Base-by-base conservation (phyloP, 2,888 invertebrate species). In the Palloptera scutellata region DNA sequence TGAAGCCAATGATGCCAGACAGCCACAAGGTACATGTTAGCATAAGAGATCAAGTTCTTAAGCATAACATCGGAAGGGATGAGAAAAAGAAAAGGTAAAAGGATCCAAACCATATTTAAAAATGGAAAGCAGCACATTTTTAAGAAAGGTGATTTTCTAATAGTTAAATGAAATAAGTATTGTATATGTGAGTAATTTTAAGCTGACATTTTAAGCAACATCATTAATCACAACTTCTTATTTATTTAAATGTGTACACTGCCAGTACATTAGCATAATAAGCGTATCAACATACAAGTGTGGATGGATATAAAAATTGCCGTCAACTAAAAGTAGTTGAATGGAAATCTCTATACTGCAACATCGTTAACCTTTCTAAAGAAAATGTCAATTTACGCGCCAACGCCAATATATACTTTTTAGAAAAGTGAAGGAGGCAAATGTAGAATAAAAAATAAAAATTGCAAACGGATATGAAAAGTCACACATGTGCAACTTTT, bases 181-280 rank as follows among this genome's bases (percentile, higher is more conserved):
- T 30, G n/a, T 30, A 30, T 30, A 51, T 70, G 67, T n/a, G n/a
- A n/a, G n/a, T 73, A 61, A 61, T 20, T 51, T 19, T 68, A 63
- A 74, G 68, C 72, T 73, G 70, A 52, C 73, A 51, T 17, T 51
- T 13, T 40, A 20, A n/a, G n/a, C 71, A 75, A 48, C 66, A 78
- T 77, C 79, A 79, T 79, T 79, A 79, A 80, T 79, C 80, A 80
- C 78, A 79, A 80, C 77, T 74, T 76, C 76, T 77, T 77, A 45
- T 60, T 57, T 64, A n/a, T 20, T 54, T 54, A 51, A 65, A n/a
- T n/a, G n/a, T n/a, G n/a, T 61, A 58, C 15, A 55, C 15, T 61
- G 48, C n/a, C 12, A 69, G 73, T 68, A 74, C 74, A 80, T 80
- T 78, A 79, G 75, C 80, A 79, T 79, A 77, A 75, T 61, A 68